phyloP scores from a whole-genome alignment of 2,888 invertebrate species.

The Sinhomidia bicolor region DNA sequence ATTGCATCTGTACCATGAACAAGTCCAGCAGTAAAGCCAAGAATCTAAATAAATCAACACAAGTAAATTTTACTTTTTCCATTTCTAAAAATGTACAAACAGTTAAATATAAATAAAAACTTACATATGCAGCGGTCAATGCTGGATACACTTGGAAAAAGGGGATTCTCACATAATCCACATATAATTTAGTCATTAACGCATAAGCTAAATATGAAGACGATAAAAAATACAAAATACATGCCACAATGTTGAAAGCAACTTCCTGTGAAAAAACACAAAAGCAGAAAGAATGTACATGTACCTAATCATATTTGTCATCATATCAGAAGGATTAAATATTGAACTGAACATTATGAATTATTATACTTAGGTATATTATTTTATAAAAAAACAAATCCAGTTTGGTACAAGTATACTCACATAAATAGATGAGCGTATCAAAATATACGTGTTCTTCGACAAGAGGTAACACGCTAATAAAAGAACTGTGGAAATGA shows the following conservation, averaged over 20 bases:
- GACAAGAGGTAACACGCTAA: conserved; percentile 91
- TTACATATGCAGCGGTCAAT: conserved; percentile 93
- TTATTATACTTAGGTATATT: no score
- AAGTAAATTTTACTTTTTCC: background rate
- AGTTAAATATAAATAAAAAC: conserved; percentile 81
- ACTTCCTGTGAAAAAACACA: conserved; percentile 86
- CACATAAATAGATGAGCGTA: conserved; percentile 92
- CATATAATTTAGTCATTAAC: conserved; percentile 89
- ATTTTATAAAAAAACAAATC: background rate
- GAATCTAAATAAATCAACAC: conserved; percentile 83
- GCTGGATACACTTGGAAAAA: conserved; percentile 93
- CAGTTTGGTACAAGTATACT: conserved; percentile 84
- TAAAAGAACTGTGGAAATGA: conserved; percentile 89
- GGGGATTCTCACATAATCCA: conserved; percentile 88
- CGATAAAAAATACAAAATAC: conserved; percentile 89
- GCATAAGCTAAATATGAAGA: conserved; percentile 91
- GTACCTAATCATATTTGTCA: background rate
- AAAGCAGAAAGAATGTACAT: background rate
- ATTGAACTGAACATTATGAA: no score
- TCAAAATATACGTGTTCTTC: conserved; percentile 88
- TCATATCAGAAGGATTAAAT: background rate
- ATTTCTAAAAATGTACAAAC: background rate
- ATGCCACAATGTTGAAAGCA: conserved; percentile 89
- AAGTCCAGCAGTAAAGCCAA: conserved; percentile 89
- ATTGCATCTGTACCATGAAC: conserved; percentile 91